A percentile compares a stretch with the other conserved stretches of the same genome.
Conservation (phyloP, 2,888 invertebrate species). For the Athalia cordata region DNA sequence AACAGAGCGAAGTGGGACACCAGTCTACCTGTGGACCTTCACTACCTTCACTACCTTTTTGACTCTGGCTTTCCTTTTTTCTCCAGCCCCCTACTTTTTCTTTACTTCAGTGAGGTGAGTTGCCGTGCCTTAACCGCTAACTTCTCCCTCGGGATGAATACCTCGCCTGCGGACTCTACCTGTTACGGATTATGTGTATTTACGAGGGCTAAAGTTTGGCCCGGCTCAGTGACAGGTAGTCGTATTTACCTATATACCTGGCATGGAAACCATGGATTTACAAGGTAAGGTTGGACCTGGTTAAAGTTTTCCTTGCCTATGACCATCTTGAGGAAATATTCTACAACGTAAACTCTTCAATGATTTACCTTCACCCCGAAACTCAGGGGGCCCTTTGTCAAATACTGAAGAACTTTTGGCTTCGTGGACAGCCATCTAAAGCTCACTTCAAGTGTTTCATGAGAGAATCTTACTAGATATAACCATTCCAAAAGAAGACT, state of each 20-base stretch:
- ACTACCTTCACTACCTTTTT: not conserved
- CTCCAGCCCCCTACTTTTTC: not conserved
- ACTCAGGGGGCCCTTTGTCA: not conserved
- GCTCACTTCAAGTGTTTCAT: no score
- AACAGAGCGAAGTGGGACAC: no score
- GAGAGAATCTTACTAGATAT: not conserved
- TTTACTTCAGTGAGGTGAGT: not conserved
- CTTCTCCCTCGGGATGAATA: constrained; percentile 8
- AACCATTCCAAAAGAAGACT: not conserved
- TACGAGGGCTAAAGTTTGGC: not conserved
- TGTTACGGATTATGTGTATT: constrained; percentile 12
- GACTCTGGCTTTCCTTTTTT: not conserved
- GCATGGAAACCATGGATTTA: not conserved
- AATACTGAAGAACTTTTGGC: not conserved
- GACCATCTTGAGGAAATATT: not conserved
- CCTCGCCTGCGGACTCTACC: not conserved
- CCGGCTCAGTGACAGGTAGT: not conserved
- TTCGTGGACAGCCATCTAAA: not conserved
- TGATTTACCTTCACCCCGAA: not conserved
- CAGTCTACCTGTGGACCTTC: not conserved
- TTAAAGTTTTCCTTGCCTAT: not conserved
- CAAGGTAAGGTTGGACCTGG: not conserved
- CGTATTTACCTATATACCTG: not conserved
- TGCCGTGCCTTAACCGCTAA: not conserved
- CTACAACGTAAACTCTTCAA: not conserved